phyloP scores from a whole-genome alignment of 2,888 invertebrate genomes.

The Bombylius discolor region DNA sequence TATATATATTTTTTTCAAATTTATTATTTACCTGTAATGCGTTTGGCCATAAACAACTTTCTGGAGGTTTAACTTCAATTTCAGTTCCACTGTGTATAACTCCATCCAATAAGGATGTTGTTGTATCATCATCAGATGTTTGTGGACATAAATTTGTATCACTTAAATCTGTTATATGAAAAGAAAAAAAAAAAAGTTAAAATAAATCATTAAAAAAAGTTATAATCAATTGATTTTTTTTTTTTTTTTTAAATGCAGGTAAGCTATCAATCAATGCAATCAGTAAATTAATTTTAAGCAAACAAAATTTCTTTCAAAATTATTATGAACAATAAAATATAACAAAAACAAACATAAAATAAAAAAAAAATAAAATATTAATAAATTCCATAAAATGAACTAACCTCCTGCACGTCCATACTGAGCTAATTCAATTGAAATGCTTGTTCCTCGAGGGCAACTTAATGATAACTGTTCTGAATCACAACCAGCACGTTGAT shows the following conservation, averaged over 20 bases:
- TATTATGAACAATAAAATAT: too few relatives aligned
- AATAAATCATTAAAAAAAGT: neutral
- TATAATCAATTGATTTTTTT: neutral
- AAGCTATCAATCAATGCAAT: too few relatives aligned
- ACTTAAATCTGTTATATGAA: constrained; percentile 25
- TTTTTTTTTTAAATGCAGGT: too few relatives aligned
- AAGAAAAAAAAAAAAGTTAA: too few relatives aligned
- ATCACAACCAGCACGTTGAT: constrained; percentile 86
- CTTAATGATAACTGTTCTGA: constrained; percentile 74
- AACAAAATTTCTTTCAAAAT: too few relatives aligned
- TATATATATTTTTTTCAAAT: neutral
- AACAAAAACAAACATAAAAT: too few relatives aligned
- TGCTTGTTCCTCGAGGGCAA: constrained; percentile 84
- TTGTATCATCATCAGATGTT: constrained; percentile 29
- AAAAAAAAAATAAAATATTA: too few relatives aligned
- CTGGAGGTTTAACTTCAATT: constrained; percentile 48
- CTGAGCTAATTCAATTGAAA: constrained; percentile 81
- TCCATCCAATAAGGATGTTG: constrained; percentile 26
- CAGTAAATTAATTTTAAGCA: too few relatives aligned
- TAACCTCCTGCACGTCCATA: constrained; percentile 53
- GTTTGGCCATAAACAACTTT: constrained; percentile 50
- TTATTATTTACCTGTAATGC: constrained; percentile 54
- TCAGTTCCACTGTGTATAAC: constrained; percentile 34
- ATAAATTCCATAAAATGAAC: neutral
- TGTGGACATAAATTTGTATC: constrained; percentile 32